phyloP scores from a whole-genome alignment of 23 tunicate genomes.

The Halocynthia roretzi region DNA sequence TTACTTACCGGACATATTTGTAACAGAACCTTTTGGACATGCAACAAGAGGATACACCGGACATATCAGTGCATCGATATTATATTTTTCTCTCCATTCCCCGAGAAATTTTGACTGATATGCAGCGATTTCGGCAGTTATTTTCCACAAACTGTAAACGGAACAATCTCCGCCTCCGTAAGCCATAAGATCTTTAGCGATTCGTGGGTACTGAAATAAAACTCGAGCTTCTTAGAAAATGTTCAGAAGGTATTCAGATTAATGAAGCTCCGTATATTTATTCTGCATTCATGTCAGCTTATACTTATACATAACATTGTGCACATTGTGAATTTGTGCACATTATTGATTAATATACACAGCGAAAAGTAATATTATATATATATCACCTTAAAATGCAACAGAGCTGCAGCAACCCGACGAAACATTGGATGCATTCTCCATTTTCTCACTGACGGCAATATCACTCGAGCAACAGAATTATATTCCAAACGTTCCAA shows the following conservation, averaged over 20 bases:
- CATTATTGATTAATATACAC: no score
- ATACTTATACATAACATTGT: no score
- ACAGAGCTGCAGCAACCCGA: background rate
- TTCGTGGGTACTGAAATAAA: constrained; percentile 41
- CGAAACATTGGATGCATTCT: background rate
- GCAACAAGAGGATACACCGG: constrained; percentile 23
- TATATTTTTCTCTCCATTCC: constrained; percentile 36
- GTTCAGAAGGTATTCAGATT: no score
- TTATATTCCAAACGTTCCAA: constrained; percentile 13
- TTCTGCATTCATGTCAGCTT: no score
- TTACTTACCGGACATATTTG: constrained; percentile 12
- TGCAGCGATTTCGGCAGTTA: constrained; percentile 22
- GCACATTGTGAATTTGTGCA: no score
- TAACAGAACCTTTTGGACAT: constrained; percentile 13
- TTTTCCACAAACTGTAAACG: constrained; percentile 25
- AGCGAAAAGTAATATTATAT: no score
- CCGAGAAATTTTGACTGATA: constrained; percentile 38
- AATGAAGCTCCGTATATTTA: no score
- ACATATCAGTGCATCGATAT: constrained; percentile 23
- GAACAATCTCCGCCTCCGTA: constrained; percentile 40
- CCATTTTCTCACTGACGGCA: constrained; percentile 25
- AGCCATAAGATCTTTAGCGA: constrained; percentile 24
- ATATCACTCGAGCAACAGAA: background rate
- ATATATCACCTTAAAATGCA: background rate
- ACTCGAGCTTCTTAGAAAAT: background rate